Percentiles rank a stretch among this genome's conserved stretches.
Conservation (phyloP, 2,113 vertebrate species). For the Drymodes brunneopygia region DNA sequence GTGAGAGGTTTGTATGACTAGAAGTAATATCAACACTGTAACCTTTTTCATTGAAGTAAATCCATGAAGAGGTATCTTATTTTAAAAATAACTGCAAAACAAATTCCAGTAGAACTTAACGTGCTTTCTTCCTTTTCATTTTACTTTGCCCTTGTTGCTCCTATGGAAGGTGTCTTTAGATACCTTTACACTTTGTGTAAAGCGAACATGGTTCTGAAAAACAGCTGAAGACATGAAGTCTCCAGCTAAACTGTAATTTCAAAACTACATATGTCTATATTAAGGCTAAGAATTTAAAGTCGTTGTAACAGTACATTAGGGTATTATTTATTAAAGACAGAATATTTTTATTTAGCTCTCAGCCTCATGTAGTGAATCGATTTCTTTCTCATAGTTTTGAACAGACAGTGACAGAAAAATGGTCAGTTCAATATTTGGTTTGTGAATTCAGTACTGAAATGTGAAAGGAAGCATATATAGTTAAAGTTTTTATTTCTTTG, state of each 20-base stretch:
- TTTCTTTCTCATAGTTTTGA: neutral
- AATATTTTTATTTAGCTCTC: neutral
- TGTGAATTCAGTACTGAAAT: neutral
- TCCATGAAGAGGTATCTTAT: neutral
- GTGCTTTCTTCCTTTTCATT: neutral
- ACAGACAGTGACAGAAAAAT: neutral
- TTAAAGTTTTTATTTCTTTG: neutral
- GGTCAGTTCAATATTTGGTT: neutral
- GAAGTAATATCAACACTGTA: neutral
- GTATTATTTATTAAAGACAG: neutral
- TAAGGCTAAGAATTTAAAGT: neutral
- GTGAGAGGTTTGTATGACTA: neutral
- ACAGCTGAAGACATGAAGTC: neutral
- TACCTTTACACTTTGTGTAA: neutral
- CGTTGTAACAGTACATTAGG: neutral
- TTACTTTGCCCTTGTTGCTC: neutral
- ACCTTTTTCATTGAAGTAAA: neutral
- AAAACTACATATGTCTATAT: neutral
- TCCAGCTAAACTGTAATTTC: neutral
- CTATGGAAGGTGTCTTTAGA: neutral
- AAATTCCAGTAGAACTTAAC: neutral
- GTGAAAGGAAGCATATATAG: neutral
- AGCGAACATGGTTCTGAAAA: neutral
- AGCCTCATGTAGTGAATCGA: neutral
- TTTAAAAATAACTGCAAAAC: neutral